phyloP scores from a whole-genome alignment of 64 coral and sea anemone genomes.

The Acropora tenuis region DNA sequence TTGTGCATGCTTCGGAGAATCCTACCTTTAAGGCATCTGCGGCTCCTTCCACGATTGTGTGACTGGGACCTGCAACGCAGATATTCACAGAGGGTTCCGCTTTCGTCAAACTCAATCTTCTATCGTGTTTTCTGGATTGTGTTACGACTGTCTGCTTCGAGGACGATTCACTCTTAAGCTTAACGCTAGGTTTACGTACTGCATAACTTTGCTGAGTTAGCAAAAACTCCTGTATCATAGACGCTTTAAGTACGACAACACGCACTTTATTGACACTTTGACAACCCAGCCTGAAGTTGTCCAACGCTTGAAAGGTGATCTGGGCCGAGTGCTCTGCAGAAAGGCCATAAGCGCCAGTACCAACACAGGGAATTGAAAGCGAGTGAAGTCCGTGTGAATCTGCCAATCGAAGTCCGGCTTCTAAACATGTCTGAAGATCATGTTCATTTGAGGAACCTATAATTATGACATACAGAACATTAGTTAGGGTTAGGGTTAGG shows the following conservation, averaged over 20 bases:
- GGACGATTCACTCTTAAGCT: background rate
- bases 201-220: conserved; percentile 28
- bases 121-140: background rate
- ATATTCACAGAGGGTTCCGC: conserved; percentile 1
- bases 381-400: conserved; percentile 20
- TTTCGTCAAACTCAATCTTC: background rate
- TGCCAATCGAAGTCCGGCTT: conserved; percentile 46
- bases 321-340: conserved; percentile 48
- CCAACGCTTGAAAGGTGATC: conserved; percentile 56
- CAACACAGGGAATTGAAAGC: conserved; percentile 60
- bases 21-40: conserved; percentile 30
- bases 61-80: conserved; percentile 29
- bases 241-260: conserved; percentile 62
- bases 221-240: conserved; percentile 58
- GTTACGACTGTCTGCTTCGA: background rate
- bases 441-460: background rate
- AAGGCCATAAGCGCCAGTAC: conserved; percentile 40
- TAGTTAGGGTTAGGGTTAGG: background rate
- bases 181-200: background rate
- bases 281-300: conserved; percentile 2
- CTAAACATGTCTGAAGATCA: conserved; percentile 47
- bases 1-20: conserved; percentile 51
- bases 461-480: background rate
- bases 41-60: conserved; percentile 3
- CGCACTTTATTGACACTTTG: conserved; percentile 49